Evolutionary conservation across 2,113 vertebrate species (phyloP).

Genomic region (Phyllostomus hastatus): DNA sequence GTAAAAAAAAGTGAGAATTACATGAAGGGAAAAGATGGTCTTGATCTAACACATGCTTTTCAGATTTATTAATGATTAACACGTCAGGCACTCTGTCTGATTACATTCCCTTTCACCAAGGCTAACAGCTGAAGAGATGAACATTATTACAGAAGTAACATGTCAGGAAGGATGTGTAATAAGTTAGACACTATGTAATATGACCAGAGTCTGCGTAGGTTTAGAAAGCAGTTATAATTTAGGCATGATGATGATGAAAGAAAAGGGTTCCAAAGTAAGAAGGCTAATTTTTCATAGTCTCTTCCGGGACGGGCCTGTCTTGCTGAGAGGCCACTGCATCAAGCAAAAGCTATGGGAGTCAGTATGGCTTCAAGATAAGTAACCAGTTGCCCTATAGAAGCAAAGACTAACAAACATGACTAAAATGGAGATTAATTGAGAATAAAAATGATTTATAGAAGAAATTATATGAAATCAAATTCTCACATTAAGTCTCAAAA

Average conservation of each 20-base stretch:
- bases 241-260: neutral
- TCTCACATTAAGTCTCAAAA: neutral
- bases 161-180: constrained; percentile 16
- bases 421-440: neutral
- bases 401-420: neutral
- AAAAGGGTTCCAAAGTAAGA: neutral
- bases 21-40: constrained; percentile 22
- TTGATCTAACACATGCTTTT: constrained; percentile 64
- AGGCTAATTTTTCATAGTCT: neutral
- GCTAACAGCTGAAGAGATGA: constrained; percentile 67
- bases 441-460: neutral
- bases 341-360: neutral
- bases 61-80: constrained; percentile 67
- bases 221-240: neutral
- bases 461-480: neutral
- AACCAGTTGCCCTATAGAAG: neutral
- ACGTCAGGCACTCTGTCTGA: constrained; percentile 63
- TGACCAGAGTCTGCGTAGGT: neutral
- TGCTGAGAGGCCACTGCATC: neutral
- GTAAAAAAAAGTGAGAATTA: neutral
- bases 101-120: constrained; percentile 59
- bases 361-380: neutral
- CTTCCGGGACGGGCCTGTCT: neutral
- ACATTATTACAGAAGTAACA: constrained; percentile 36
- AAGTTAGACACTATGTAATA: neutral